Conservation (phyloP, 2,888 invertebrate genomes). For the Limnephilus rhombicus region DNA sequence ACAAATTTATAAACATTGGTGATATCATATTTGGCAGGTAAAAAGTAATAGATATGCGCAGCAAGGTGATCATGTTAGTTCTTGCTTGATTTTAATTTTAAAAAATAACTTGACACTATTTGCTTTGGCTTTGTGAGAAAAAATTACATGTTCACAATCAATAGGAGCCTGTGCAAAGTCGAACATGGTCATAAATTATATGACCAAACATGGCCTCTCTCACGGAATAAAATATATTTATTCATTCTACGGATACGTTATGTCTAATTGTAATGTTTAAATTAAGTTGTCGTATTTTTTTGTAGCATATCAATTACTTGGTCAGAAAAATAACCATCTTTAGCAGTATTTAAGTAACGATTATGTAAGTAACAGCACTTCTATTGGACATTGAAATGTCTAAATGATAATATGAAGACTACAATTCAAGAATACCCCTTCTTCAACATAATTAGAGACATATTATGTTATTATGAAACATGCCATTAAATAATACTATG, state of each 20-base stretch:
- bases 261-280: not conserved
- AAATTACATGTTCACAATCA: not conserved
- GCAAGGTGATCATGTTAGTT: not conserved
- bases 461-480: not conserved
- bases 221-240: not conserved
- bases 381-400: not conserved
- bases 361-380: not conserved
- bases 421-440: not conserved
- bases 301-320: not conserved
- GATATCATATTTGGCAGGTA: not conserved
- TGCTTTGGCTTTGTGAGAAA: constrained; percentile 1
- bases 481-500: not conserved
- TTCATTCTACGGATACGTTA: not conserved
- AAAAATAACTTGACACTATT: not conserved
- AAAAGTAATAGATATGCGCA: not conserved
- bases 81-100: not conserved
- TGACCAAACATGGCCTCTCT: not conserved
- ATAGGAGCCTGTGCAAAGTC: not conserved
- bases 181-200: not conserved
- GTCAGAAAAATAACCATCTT: not conserved
- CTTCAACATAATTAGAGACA: not conserved
- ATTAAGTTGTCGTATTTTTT: not conserved
- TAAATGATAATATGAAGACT: not conserved
- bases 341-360: not conserved
- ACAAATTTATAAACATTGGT: not conserved